Conservation (phyloP, 2,797 vertebrate genomes). For the Threskiornis aethiopicus region DNA sequence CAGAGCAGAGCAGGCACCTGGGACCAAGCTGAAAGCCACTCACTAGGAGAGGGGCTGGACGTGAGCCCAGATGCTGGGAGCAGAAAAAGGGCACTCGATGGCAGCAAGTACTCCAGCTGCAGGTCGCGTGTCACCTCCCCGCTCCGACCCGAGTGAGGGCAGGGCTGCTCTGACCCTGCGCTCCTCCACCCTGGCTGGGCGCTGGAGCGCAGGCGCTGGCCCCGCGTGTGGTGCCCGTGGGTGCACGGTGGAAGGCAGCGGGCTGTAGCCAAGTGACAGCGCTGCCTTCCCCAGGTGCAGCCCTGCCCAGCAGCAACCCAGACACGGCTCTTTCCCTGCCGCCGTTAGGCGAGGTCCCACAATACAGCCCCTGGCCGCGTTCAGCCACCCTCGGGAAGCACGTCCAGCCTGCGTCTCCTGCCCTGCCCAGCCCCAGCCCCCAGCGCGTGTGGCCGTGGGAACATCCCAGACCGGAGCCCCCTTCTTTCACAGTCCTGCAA, state of each 20-base stretch:
- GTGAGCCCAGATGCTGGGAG: background rate
- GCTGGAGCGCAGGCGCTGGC: background rate
- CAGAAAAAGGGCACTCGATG: background rate
- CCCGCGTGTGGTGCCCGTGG: background rate
- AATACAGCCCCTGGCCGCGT: background rate
- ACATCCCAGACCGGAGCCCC: background rate
- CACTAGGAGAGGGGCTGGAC: background rate
- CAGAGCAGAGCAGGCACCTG: background rate
- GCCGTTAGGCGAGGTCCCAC: background rate
- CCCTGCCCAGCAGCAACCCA: background rate
- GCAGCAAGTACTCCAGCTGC: background rate
- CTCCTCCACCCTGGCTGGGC: background rate
- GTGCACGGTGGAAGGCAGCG: background rate
- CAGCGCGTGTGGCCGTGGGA: background rate
- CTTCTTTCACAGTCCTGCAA: background rate
- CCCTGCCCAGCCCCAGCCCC: background rate
- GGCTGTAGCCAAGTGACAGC: background rate
- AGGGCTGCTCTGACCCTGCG: background rate
- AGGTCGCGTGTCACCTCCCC: background rate
- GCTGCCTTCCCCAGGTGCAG: background rate
- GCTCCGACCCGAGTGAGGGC: background rate
- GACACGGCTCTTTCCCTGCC: rapidly evolving
- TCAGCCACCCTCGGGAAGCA: rapidly evolving
- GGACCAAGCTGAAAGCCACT: background rate
- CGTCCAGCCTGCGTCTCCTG: background rate